phyloP scores from a whole-genome alignment of 2,797 vertebrate genomes.

The Siniperca undulata region DNA sequence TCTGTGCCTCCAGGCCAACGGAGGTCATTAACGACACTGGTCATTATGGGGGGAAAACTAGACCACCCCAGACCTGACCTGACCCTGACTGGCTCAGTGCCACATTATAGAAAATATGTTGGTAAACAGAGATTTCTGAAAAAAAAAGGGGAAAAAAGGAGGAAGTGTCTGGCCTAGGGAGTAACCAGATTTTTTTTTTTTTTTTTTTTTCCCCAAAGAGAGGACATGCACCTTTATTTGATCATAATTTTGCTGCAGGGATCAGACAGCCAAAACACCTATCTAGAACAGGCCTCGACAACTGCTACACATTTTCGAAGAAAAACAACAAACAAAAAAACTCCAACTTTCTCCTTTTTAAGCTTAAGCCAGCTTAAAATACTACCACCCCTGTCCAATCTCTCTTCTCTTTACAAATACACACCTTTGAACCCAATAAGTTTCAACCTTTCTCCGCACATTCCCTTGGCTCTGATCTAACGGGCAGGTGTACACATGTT shows the following conservation, averaged over 20 bases:
- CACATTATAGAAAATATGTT: conserved; percentile 46
- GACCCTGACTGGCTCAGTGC: conserved; percentile 47
- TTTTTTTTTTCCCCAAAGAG: background rate
- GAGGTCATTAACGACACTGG: conserved; percentile 81
- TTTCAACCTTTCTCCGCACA: conserved; percentile 48
- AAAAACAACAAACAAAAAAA: background rate
- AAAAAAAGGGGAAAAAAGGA: background rate
- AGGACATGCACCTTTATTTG: conserved; percentile 22
- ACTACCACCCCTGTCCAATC: conserved; percentile 20
- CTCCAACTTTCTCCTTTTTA: conserved; percentile 25
- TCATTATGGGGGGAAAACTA: conserved; percentile 73
- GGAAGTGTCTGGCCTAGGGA: background rate
- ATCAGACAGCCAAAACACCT: conserved; percentile 8
- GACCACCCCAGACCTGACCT: conserved; percentile 57
- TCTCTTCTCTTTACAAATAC: conserved; percentile 22
- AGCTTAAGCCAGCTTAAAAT: conserved; percentile 27
- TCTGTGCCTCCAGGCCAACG: conserved; percentile 69
- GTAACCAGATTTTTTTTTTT: background rate
- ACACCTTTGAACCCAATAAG: conserved; percentile 68
- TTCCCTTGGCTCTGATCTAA: conserved; percentile 72
- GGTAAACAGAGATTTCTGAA: conserved; percentile 47
- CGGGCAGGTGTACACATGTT: conserved; percentile 81
- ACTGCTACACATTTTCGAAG: background rate
- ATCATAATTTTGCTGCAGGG: conserved; percentile 29
- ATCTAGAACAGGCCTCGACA: conserved; percentile 43